Percentiles rank a stretch among this genome's conserved stretches.
These are phyloP conservation scores for Leptinotarsa defecta DNA, from an alignment of 1,140 invertebrate genomes.

Conservation along the genomic window DNA sequence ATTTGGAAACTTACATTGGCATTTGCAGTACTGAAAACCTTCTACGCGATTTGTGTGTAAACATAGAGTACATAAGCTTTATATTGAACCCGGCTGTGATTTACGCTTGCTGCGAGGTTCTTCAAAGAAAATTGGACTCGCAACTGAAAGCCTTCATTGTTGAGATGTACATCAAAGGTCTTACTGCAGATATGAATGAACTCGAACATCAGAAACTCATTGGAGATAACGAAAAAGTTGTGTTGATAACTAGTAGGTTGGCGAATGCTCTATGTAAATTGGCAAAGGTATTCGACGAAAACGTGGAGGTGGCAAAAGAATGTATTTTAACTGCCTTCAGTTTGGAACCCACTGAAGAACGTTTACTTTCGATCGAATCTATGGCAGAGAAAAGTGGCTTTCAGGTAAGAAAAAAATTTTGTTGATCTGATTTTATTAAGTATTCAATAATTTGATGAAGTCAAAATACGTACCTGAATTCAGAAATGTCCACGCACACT, in stretches of 20 bases:
- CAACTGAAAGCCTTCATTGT: slow-evolving; percentile 69
- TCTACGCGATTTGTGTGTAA: slow-evolving; percentile 35
- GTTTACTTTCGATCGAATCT: slow-evolving; percentile 60
- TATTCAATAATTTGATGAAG: too few species aligned
- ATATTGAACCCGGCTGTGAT: slow-evolving; percentile 46
- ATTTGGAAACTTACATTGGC: slow-evolving; percentile 42
- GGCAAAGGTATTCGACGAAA: slow-evolving; percentile 61
- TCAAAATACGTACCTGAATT: too few species aligned
- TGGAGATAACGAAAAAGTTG: slow-evolving; percentile 60
- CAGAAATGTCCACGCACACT: too few species aligned
- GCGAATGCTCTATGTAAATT: slow-evolving; percentile 64
- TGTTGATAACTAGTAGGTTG: slow-evolving; percentile 60
- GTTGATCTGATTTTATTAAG: too few species aligned
- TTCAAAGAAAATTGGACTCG: slow-evolving; percentile 49
- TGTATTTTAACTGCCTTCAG: slow-evolving; percentile 69
- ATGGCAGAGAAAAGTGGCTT: slow-evolving; percentile 62
- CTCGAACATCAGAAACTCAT: slow-evolving; percentile 68
- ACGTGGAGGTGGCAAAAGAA: slow-evolving; percentile 64
- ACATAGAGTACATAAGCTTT: slow-evolving; percentile 47
- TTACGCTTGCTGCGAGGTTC: slow-evolving; percentile 48
- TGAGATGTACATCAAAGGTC: slow-evolving; percentile 72
- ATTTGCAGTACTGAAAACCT: slow-evolving; percentile 33
- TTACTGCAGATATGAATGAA: slow-evolving; percentile 77
- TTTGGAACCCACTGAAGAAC: slow-evolving; percentile 62
- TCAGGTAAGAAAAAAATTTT: background rate